Conservation (phyloP, 2,888 invertebrate genomes). For the Marronus borbonicus region DNA sequence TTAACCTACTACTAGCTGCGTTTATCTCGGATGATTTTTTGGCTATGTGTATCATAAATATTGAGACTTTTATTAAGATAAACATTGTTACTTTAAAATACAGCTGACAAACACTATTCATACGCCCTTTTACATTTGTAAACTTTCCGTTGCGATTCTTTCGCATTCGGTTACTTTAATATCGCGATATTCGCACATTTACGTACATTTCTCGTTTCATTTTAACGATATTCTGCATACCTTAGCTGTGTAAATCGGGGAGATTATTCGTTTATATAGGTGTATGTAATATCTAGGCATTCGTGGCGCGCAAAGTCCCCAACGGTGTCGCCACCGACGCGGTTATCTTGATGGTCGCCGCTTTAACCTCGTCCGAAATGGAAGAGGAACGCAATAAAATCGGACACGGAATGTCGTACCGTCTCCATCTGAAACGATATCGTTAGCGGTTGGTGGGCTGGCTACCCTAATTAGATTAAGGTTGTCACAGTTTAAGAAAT, state of each 20-base stretch:
- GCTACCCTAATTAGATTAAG: conserved; percentile 67
- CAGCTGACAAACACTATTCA: too few relatives aligned
- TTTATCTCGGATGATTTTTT: too few relatives aligned
- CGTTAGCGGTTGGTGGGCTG: conserved; percentile 65
- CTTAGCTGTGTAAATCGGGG: not conserved
- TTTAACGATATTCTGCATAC: not conserved
- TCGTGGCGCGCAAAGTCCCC: not conserved
- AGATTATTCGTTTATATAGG: not conserved
- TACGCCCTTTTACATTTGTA: too few relatives aligned
- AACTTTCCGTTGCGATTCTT: too few relatives aligned
- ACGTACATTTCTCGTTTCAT: too few relatives aligned
- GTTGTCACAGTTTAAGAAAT: conserved; percentile 69
- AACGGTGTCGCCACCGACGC: conserved; percentile 36
- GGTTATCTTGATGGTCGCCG: conserved; percentile 34
- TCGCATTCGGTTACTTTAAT: too few relatives aligned
- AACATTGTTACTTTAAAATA: too few relatives aligned
- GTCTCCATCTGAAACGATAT: conserved; percentile 54
- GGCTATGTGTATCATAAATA: too few relatives aligned
- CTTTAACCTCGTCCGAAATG: conserved; percentile 28
- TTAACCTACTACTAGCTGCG: too few relatives aligned
- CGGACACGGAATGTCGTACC: conserved; percentile 44
- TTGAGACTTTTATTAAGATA: too few relatives aligned
- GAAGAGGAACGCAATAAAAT: conserved; percentile 43
- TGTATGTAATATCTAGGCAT: not conserved
- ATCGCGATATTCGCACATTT: too few relatives aligned